A percentile compares a stretch with the other conserved stretches of the same genome.
These are phyloP conservation scores for Neopipo cinnamomea DNA, from an alignment of 2,113 vertebrate species.

Conservation along the genomic window DNA sequence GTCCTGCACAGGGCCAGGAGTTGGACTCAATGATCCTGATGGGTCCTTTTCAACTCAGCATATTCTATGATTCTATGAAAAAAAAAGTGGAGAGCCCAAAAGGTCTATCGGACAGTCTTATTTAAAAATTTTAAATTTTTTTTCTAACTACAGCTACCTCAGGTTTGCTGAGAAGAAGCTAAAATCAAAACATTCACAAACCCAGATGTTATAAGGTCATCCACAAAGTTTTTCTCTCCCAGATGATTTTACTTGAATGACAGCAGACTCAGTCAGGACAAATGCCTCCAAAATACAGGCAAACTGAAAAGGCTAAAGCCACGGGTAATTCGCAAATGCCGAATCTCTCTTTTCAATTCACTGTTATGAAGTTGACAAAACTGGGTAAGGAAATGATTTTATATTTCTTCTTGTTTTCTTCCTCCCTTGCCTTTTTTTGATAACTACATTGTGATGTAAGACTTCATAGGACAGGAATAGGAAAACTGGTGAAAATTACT, in stretches of 20 bases:
- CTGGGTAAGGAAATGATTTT: neutral
- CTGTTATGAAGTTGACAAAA: neutral
- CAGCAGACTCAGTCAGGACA: neutral
- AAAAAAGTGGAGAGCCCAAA: neutral
- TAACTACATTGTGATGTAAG: neutral
- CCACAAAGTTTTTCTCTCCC: neutral
- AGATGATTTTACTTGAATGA: neutral
- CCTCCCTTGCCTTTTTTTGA: neutral
- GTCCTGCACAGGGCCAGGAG: neutral
- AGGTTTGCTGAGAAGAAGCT: neutral
- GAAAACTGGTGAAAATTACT: neutral
- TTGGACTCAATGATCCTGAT: neutral
- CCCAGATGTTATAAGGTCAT: neutral
- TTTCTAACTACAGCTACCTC: neutral
- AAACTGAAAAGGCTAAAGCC: neutral
- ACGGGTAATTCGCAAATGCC: neutral
- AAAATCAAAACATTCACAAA: neutral
- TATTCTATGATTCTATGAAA: neutral
- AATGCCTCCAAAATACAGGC: neutral
- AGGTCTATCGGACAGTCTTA: neutral
- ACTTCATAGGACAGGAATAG: neutral
- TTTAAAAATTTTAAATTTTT: neutral
- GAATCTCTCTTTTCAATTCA: neutral
- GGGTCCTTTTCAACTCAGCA: neutral
- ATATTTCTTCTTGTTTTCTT: neutral